Conservation (phyloP, 1,140 invertebrate genomes). For the Orussus abietinus region DNA sequence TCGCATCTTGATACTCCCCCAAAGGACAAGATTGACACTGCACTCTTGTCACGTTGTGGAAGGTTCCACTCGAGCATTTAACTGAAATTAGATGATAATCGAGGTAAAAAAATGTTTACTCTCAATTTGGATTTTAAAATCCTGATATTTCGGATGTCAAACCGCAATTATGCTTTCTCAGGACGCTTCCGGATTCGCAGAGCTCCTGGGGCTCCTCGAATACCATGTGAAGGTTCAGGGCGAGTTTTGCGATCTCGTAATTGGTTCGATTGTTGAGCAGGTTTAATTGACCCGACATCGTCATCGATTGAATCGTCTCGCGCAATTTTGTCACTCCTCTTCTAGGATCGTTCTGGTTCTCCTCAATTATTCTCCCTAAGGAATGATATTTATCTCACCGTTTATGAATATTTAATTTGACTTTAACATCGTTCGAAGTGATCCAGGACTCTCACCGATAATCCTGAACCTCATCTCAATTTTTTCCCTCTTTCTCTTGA, state of each 20-base stretch:
- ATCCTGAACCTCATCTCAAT: slow-evolving; percentile 39
- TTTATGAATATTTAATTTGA: too few species aligned
- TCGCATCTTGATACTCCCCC: slow-evolving; percentile 60
- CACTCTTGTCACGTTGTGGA: slow-evolving; percentile 55
- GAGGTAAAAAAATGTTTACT: not conserved
- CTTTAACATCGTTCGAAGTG: too few species aligned
- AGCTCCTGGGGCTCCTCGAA: slow-evolving; percentile 28
- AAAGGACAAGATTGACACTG: slow-evolving; percentile 58
- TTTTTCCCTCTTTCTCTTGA: slow-evolving; percentile 21
- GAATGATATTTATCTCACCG: not conserved
- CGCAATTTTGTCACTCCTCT: slow-evolving; percentile 26
- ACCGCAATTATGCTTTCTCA: slow-evolving; percentile 37
- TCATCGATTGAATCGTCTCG: slow-evolving; percentile 26
- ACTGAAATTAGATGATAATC: slow-evolving; percentile 45
- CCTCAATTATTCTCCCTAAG: slow-evolving; percentile 34
- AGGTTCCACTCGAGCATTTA: slow-evolving; percentile 66
- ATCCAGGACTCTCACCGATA: slow-evolving; percentile 32
- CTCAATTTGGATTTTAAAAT: slow-evolving; percentile 5
- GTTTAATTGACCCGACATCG: slow-evolving; percentile 25
- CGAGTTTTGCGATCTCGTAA: slow-evolving; percentile 29
- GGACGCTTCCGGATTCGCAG: slow-evolving; percentile 34
- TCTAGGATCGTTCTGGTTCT: slow-evolving; percentile 28
- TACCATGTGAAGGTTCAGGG: slow-evolving; percentile 30
- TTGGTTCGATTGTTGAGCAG: slow-evolving; percentile 32
- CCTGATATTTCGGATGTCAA: slow-evolving; percentile 6